A percentile compares a stretch with the other conserved stretches of the same genome.
These are phyloP conservation scores for Spodoptera litura DNA, from an alignment of 1,140 invertebrate species.

Conservation along the genomic window DNA sequence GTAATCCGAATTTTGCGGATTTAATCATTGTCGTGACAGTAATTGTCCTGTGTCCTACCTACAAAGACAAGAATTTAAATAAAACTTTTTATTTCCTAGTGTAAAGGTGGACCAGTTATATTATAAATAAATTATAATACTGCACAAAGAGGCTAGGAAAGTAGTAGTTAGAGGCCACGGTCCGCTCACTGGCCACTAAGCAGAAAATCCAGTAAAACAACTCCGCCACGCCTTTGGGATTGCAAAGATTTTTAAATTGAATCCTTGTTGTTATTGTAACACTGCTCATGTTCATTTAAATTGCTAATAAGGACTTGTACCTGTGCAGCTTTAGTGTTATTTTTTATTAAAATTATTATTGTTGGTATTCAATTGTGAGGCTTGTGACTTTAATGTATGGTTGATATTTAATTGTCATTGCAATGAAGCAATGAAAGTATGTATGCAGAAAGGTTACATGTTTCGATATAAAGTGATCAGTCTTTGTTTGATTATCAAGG, in stretches of 20 bases:
- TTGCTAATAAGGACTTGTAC: neutral
- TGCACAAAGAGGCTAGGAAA: constrained; percentile 71
- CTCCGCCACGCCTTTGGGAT: constrained; percentile 28
- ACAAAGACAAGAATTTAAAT: constrained; percentile 1
- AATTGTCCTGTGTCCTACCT: neutral
- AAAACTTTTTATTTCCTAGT: constrained; percentile 54
- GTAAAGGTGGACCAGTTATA: constrained; percentile 54
- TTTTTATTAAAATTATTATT: neutral
- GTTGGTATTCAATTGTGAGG: neutral
- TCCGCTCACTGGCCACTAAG: constrained; percentile 58
- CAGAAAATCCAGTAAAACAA: constrained; percentile 36
- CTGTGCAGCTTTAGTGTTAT: no score
- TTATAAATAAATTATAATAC: constrained; percentile 49
- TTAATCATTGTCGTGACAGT: no score
- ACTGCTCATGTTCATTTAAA: neutral
- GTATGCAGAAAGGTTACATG: constrained; percentile 25
- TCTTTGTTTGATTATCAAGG: constrained; percentile 30
- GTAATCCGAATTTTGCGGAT: no score
- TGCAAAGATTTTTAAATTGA: neutral
- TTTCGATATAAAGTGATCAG: neutral
- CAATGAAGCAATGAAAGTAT: constrained; percentile 33
- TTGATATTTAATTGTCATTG: neutral
- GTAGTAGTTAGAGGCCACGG: constrained; percentile 73
- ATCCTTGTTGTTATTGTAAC: neutral
- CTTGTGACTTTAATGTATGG: neutral